phyloP scores from a whole-genome alignment of 2,797 vertebrate genomes.

The Ambastaia sidthimunki region DNA sequence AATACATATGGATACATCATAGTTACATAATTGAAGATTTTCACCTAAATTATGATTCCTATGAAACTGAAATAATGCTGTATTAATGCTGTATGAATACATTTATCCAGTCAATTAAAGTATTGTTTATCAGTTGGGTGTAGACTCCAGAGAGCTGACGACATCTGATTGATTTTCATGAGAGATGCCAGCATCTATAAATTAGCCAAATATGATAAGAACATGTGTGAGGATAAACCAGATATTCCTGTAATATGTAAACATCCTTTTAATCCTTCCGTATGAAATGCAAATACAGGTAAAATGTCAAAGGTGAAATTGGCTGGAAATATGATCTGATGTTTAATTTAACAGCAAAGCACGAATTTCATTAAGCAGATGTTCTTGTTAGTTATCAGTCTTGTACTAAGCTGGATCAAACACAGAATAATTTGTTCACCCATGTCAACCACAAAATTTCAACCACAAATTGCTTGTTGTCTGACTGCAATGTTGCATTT shows the following conservation, averaged over 20 bases:
- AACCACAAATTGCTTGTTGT: background rate
- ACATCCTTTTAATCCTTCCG: no score
- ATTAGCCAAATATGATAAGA: background rate
- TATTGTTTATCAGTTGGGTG: no score
- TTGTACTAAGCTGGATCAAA: slow-evolving; percentile 42
- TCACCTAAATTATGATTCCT: background rate
- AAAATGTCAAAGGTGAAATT: slow-evolving; percentile 41
- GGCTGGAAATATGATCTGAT: slow-evolving; percentile 15
- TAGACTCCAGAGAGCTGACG: background rate
- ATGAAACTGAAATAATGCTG: background rate
- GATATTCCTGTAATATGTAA: no score
- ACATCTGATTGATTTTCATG: background rate
- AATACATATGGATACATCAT: background rate
- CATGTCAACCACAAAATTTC: background rate
- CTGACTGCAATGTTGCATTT: background rate
- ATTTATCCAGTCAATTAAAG: background rate
- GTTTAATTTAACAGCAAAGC: slow-evolving; percentile 36
- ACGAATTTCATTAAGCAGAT: background rate
- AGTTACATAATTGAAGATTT: no score
- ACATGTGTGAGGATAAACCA: no score
- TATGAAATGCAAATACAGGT: slow-evolving; percentile 20
- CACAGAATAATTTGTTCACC: slow-evolving; percentile 11
- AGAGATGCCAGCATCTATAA: background rate
- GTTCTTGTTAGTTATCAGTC: slow-evolving; percentile 42
- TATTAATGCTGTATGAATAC: background rate